phyloP scores from a whole-genome alignment of 2,888 invertebrate genomes.

The Parnassius mnemosyne region DNA sequence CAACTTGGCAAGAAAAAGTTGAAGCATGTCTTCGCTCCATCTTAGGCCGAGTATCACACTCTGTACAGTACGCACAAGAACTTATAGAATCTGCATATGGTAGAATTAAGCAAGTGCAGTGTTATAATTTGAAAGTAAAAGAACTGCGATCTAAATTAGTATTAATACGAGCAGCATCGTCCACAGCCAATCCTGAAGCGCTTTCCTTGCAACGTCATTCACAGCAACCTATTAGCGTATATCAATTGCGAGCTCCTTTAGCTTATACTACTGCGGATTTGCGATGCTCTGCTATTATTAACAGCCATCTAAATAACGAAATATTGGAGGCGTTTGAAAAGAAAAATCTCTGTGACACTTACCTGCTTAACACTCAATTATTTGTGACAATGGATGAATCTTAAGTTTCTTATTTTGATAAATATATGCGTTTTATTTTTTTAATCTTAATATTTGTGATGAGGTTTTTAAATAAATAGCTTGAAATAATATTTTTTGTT shows the following conservation, averaged over 20 bases:
- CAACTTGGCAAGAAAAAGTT: slow-evolving; percentile 45
- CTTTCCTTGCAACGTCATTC: slow-evolving; percentile 37
- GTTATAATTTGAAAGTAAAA: slow-evolving; percentile 28
- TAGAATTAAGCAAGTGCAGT: slow-evolving; percentile 33
- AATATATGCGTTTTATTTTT: background rate
- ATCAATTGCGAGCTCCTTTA: slow-evolving; percentile 43
- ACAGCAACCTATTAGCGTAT: slow-evolving; percentile 35
- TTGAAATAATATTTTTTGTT: slow-evolving; percentile 1
- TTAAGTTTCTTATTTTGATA: background rate
- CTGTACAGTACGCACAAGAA: slow-evolving; percentile 50
- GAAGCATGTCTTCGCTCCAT: slow-evolving; percentile 41
- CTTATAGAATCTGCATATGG: slow-evolving; percentile 45
- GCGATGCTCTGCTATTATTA: slow-evolving; percentile 46
- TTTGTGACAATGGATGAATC: slow-evolving; percentile 34
- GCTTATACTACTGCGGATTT: slow-evolving; percentile 40
- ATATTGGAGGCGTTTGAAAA: slow-evolving; percentile 41
- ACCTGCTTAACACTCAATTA: slow-evolving; percentile 39
- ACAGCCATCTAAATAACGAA: slow-evolving; percentile 42
- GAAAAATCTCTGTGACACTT: slow-evolving; percentile 51
- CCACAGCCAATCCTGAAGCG: slow-evolving; percentile 37
- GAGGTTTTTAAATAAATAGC: slow-evolving; percentile 8
- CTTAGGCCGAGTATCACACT: slow-evolving; percentile 47
- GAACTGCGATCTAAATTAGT: slow-evolving; percentile 43
- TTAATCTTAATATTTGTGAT: slow-evolving; percentile 9
- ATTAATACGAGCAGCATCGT: slow-evolving; percentile 40